Base-by-base conservation (phyloP, 2,797 vertebrate genomes). In the Rhynchonycteris naso region DNA sequence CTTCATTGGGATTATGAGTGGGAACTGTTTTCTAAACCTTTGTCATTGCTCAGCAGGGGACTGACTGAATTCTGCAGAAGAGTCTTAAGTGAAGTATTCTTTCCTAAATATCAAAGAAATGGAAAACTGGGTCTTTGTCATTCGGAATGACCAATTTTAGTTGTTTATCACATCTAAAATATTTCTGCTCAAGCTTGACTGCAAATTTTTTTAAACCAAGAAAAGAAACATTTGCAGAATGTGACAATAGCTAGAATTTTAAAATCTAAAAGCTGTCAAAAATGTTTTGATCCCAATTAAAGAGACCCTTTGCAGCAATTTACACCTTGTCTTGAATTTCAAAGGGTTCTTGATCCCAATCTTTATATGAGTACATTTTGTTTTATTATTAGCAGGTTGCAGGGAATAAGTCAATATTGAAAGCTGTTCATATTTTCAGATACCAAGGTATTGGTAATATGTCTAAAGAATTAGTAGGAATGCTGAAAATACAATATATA, bases 281-380 rank as follows among this genome's bases (percentile, higher is more conserved):
- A 96, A 97, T 97, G 75, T 97, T 98, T 98, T 98, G 97, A 97
- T 98, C 95, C 97, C 97, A 98, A 98, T 98, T 98, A 98, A 98
- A 98, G 96, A 98, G 97, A 97, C 97, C 97, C 93, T 98, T 98
- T 97, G 81, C 93, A 97, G 97, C 97, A 96, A 94, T 98, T 98
- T 97, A 96, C 98, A 96, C 97, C 97, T 97, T 98, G 97, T 97
- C 96, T 98, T 97, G 97, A 98, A 98, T 98, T 98, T 98, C 97
- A 98, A 98, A 97, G 97, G 75, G 96, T 79, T 94, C 96, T 97
- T 97, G 97, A 98, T 98, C 97, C 82, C 97, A 97, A 95, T 98
- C 96, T 96, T 98, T 97, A 90, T 94, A 95, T 96, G 97, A 98
- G 97, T 96, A 97, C 97, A 97, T 97, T 88, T 98, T 83, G 10